A percentile compares a stretch with the other conserved stretches of the same genome.
Evolutionary conservation across 2,888 invertebrate species (phyloP).

Genomic region (Ectropis crepuscularia): DNA sequence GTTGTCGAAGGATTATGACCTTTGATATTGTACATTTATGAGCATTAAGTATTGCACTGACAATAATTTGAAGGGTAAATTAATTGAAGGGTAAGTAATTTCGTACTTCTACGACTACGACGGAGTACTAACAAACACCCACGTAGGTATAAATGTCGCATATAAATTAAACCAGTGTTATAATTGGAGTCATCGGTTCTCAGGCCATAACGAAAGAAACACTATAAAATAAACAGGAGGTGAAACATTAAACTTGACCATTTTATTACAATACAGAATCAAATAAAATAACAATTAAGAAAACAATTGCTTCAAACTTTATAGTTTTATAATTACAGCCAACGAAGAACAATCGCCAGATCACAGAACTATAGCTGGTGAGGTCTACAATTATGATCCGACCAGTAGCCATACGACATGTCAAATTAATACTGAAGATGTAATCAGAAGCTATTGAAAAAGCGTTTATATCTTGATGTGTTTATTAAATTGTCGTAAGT

Average conservation of each 20-base stretch:
- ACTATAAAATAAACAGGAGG: not conserved
- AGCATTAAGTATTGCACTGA: no score
- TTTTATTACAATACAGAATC: conserved; percentile 14
- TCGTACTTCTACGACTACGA: no score
- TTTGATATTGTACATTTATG: no score
- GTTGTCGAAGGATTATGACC: no score
- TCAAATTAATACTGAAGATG: conserved; percentile 75
- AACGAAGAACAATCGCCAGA: conserved; percentile 11
- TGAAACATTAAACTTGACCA: conserved; percentile 18
- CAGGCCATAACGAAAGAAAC: conserved; percentile 3
- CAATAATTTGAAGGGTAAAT: no score
- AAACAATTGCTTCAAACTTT: conserved; percentile 37
- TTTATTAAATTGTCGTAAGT: conserved; percentile 80
- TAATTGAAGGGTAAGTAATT: no score
- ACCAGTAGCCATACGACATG: conserved; percentile 64
- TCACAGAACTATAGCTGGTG: not conserved
- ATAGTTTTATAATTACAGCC: conserved; percentile 42
- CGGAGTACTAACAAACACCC: no score
- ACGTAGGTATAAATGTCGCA: no score
- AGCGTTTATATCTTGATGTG: conserved; percentile 77
- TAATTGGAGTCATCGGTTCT: conserved; percentile 10
- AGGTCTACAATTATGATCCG: conserved; percentile 61
- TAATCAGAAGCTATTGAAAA: conserved; percentile 75
- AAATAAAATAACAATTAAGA: conserved; percentile 20
- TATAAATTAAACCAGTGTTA: not conserved